Conservation (phyloP, 2,113 vertebrate species). For the Macrotis lagotis region DNA sequence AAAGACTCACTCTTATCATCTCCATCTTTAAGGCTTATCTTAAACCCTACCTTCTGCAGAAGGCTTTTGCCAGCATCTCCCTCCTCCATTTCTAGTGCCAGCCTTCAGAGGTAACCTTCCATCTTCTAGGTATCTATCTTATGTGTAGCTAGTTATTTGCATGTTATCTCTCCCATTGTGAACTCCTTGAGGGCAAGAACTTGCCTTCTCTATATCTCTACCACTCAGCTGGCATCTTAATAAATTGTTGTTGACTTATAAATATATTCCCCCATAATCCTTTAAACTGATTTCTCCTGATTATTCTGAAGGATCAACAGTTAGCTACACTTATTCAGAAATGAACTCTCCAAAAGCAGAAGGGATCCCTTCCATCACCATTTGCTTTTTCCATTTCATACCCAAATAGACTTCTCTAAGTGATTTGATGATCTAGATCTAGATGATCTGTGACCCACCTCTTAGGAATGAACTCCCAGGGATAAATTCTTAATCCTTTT, state of each 20-base stretch:
- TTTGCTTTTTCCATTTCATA: not conserved
- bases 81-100: not conserved
- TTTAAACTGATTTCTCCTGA: not conserved
- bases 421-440: not conserved
- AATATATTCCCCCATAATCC: not conserved
- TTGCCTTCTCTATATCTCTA: not conserved
- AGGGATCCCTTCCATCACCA: not conserved
- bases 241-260: not conserved
- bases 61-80: not conserved
- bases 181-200: not conserved
- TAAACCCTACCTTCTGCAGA: not conserved
- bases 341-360: not conserved
- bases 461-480: not conserved
- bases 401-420: not conserved
- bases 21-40: not conserved
- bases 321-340: not conserved
- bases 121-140: not conserved
- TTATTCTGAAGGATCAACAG: not conserved
- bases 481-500: slow-evolving; percentile 4
- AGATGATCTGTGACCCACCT: not conserved
- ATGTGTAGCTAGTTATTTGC: not conserved
- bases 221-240: not conserved
- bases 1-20: not conserved
- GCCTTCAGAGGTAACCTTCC: not conserved
- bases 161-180: not conserved